Percentiles rank a stretch among this genome's conserved stretches.
phyloP scores from a whole-genome alignment of 2,113 vertebrate species.

The Dascyllus trimaculatus region DNA sequence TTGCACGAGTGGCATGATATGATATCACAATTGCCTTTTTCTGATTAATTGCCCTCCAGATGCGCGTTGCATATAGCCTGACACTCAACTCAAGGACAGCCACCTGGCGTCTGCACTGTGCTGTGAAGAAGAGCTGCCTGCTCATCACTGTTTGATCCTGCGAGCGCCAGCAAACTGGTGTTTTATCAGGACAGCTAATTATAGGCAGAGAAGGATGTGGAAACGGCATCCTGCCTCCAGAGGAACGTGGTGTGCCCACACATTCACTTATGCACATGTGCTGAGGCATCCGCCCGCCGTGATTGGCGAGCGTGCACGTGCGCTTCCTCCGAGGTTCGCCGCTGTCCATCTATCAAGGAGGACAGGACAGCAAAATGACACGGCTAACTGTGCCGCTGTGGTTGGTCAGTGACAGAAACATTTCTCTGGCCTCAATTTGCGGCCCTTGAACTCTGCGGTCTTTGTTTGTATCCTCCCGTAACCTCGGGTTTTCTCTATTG shows the following conservation, averaged over 20 bases:
- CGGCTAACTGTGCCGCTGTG: constrained; percentile 38
- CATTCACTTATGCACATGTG: constrained; percentile 62
- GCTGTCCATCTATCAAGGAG: constrained; percentile 55
- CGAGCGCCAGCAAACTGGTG: constrained; percentile 69
- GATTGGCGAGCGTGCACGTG: constrained; percentile 1
- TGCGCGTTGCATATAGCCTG: constrained; percentile 62
- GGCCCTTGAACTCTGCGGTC: constrained; percentile 52
- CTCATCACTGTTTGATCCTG: constrained; percentile 78
- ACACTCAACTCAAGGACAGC: constrained; percentile 75
- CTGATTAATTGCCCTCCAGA: constrained; percentile 77
- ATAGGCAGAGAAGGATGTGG: constrained; percentile 74
- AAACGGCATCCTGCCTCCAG: constrained; percentile 69
- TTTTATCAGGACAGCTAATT: constrained; percentile 79
- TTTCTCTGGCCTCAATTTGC: constrained; percentile 59
- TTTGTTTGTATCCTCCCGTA: constrained; percentile 56
- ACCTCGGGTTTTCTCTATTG: constrained; percentile 26
- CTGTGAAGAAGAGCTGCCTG: constrained; percentile 72
- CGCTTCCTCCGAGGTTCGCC: constrained; percentile 54
- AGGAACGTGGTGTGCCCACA: constrained; percentile 65
- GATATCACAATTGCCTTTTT: constrained; percentile 64
- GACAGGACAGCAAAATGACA: constrained; percentile 60
- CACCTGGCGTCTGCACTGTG: constrained; percentile 76
- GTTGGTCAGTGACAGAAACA: constrained; percentile 56
- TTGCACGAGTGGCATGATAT: constrained; percentile 58
- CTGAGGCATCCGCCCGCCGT: constrained; percentile 35